Conservation (phyloP, 2,797 vertebrate species). For the Sebastes melanostomus region DNA sequence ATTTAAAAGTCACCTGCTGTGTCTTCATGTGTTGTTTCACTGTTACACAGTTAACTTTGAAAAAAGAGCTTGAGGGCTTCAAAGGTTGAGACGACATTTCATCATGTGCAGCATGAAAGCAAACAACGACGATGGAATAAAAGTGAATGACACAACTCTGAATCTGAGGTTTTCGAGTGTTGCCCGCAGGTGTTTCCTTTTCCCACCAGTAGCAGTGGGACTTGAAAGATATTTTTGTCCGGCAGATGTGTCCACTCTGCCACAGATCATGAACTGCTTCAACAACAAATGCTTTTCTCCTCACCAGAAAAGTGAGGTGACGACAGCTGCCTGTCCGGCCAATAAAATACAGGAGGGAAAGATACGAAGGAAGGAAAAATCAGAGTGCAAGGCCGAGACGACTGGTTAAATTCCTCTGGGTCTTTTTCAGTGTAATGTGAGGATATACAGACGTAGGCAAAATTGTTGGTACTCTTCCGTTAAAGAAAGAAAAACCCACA, state of each 20-base stretch:
- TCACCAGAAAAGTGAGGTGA: background rate
- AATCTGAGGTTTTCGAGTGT: slow-evolving; percentile 19
- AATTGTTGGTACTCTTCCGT: too few relatives aligned
- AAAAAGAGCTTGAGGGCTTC: background rate
- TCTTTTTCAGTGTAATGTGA: slow-evolving; percentile 2
- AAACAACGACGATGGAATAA: slow-evolving; percentile 9
- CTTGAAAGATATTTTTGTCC: slow-evolving; percentile 42
- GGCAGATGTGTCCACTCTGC: slow-evolving; percentile 37
- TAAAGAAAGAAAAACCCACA: too few relatives aligned
- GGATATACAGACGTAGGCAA: background rate
- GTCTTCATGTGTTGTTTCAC: background rate
- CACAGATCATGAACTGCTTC: slow-evolving; percentile 27
- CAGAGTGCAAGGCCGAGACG: slow-evolving; percentile 1
- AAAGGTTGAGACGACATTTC: slow-evolving; percentile 22
- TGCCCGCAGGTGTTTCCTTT: background rate
- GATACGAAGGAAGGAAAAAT: slow-evolving; percentile 25
- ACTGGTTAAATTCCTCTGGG: background rate
- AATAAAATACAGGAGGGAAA: slow-evolving; percentile 15
- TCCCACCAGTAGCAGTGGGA: background rate
- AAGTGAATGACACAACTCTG: slow-evolving; percentile 18
- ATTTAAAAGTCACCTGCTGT: background rate
- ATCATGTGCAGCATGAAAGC: slow-evolving; percentile 18
- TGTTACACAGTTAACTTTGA: background rate
- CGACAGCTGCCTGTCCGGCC: slow-evolving; percentile 29
- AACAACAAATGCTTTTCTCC: slow-evolving; percentile 20